Evolutionary conservation across 1,140 invertebrate genomes (phyloP).

Genomic region (Atopsyche davidsoni): DNA sequence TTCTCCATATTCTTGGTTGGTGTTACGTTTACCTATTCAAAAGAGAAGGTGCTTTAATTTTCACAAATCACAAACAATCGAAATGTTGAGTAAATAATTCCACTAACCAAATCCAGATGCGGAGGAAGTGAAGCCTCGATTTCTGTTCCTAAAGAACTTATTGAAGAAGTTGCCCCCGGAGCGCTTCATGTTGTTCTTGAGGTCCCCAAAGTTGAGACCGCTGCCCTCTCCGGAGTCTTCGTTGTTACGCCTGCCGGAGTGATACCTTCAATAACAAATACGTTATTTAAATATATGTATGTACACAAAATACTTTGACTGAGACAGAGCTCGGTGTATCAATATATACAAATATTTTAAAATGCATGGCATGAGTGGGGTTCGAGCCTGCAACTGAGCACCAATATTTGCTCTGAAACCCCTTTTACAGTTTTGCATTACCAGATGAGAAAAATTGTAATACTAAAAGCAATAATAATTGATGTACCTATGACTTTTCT

Average conservation of each 20-base stretch:
- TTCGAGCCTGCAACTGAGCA: too few species aligned
- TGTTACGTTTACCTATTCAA: constrained; percentile 6
- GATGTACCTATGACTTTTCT: constrained; percentile 63
- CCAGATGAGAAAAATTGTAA: too few species aligned
- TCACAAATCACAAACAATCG: neutral
- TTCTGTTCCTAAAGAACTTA: constrained; percentile 46
- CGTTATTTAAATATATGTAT: neutral
- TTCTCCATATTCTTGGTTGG: constrained; percentile 9
- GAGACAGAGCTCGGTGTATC: neutral
- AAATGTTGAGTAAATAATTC: neutral
- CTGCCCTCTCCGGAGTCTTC: constrained; percentile 27
- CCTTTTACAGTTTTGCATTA: too few species aligned
- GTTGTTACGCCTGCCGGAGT: constrained; percentile 14
- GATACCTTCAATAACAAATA: constrained; percentile 26
- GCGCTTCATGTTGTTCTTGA: constrained; percentile 47
- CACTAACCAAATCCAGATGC: constrained; percentile 17
- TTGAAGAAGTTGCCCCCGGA: constrained; percentile 45
- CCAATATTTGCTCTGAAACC: too few species aligned
- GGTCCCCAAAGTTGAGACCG: constrained; percentile 42
- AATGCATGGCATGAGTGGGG: neutral
- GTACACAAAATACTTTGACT: neutral
- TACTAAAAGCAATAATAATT: constrained; percentile 3
- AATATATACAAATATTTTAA: neutral
- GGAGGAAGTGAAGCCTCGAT: constrained; percentile 27
- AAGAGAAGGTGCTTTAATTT: neutral